Evolutionary conservation across 2,888 invertebrate genomes (phyloP).

Genomic region (Drosophila testacea): DNA sequence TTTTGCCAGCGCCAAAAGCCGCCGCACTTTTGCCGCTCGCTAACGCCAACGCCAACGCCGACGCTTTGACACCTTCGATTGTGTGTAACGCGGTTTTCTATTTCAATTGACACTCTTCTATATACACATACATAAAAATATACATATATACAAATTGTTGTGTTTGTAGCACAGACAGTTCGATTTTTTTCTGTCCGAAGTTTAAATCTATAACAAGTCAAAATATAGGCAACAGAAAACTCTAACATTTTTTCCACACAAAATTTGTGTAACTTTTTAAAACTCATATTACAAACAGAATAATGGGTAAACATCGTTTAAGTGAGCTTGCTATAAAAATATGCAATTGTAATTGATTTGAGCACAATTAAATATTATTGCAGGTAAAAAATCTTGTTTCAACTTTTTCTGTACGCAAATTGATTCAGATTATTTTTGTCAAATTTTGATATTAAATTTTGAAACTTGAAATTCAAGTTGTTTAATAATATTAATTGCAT

Average conservation of each 20-base stretch:
- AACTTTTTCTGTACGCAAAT: background rate
- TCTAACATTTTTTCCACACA: background rate
- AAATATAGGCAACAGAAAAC: constrained; percentile 1
- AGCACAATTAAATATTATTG: constrained; percentile 1
- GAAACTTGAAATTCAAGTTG: too few species aligned
- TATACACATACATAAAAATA: background rate
- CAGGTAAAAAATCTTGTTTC: background rate
- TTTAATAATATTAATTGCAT: too few species aligned
- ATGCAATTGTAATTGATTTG: constrained; percentile 16
- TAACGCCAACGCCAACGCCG: constrained; percentile 48
- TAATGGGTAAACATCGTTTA: constrained; percentile 5
- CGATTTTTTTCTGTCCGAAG: constrained; percentile 18
- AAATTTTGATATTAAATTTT: background rate
- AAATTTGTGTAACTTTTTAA: constrained; percentile 9
- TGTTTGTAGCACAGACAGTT: constrained; percentile 11
- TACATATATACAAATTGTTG: constrained; percentile 12
- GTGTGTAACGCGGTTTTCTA: constrained; percentile 77
- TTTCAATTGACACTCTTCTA: constrained; percentile 74
- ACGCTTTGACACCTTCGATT: constrained; percentile 78
- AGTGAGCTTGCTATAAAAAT: constrained; percentile 2
- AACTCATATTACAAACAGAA: constrained; percentile 30
- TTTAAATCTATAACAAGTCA: constrained; percentile 13
- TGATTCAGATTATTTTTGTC: background rate
- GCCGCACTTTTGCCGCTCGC: constrained; percentile 67
- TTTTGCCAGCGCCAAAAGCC: constrained; percentile 70